Percentiles rank a stretch among this genome's conserved stretches.
Conservation (phyloP, 2,797 vertebrate genomes). For the Chaunax sp. region DNA sequence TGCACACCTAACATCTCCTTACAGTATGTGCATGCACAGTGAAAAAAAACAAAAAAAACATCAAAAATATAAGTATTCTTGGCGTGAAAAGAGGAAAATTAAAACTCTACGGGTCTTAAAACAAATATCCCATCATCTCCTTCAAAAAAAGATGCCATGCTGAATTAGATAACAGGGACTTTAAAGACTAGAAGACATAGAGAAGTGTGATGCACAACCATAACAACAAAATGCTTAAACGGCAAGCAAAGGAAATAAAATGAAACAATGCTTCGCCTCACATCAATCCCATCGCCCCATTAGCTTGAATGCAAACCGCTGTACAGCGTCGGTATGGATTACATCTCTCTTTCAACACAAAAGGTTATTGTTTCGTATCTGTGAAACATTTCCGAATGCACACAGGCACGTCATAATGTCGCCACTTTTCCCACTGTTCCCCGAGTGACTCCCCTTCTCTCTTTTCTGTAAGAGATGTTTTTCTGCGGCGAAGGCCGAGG, state of each 20-base stretch:
- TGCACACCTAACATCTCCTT: slow-evolving; percentile 46
- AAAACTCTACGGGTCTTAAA: slow-evolving; percentile 51
- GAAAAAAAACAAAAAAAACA: slow-evolving; percentile 44
- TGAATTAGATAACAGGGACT: slow-evolving; percentile 54
- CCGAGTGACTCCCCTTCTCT: slow-evolving; percentile 80
- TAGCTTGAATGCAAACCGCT: slow-evolving; percentile 24
- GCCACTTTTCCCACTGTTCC: slow-evolving; percentile 78
- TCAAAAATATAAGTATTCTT: slow-evolving; percentile 56
- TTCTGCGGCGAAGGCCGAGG: slow-evolving; percentile 57
- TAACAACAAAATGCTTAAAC: slow-evolving; percentile 51
- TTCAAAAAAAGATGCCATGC: slow-evolving; percentile 56
- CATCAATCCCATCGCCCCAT: slow-evolving; percentile 33
- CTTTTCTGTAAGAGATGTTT: slow-evolving; percentile 10
- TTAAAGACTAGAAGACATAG: slow-evolving; percentile 50
- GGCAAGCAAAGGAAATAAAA: slow-evolving; percentile 53
- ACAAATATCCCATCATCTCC: slow-evolving; percentile 29
- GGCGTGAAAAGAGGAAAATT: slow-evolving; percentile 46
- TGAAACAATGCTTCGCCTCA: slow-evolving; percentile 35
- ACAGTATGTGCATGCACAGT: slow-evolving; percentile 57
- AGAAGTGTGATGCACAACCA: slow-evolving; percentile 47
- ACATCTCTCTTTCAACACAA: slow-evolving; percentile 42
- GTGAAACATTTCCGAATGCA: slow-evolving; percentile 78
- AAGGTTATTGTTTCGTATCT: slow-evolving; percentile 50
- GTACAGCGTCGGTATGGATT: slow-evolving; percentile 29
- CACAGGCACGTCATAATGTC: slow-evolving; percentile 86